Percentiles rank a stretch among this genome's conserved stretches.
Conservation (phyloP, 2,888 invertebrate species). For the Drosophila kuntzei region DNA sequence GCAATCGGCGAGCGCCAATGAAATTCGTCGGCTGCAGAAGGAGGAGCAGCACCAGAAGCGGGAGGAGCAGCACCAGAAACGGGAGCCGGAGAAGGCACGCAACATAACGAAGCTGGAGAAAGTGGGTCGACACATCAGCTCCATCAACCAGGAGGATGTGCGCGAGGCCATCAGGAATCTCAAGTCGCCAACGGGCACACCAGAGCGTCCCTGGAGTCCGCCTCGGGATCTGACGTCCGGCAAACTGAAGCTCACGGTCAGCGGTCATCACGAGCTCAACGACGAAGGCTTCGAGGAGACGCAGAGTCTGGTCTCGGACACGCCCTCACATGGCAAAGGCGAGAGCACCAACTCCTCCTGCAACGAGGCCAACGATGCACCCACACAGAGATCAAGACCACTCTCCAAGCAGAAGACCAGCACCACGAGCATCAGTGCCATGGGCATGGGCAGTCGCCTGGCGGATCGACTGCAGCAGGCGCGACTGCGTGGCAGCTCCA, state of each 20-base stretch:
- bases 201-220: constrained; percentile 88
- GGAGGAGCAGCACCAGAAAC: constrained; percentile 73
- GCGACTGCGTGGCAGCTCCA: constrained; percentile 50
- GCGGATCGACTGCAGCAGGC: constrained; percentile 74
- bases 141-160: constrained; percentile 90
- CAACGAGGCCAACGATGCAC: constrained; percentile 88
- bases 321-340: constrained; percentile 91
- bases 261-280: constrained; percentile 88
- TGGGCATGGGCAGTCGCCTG: constrained; percentile 61
- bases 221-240: constrained; percentile 79
- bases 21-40: constrained; percentile 57
- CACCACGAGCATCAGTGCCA: constrained; percentile 60
- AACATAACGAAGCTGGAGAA: constrained; percentile 84
- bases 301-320: constrained; percentile 94
- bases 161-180: constrained; percentile 89
- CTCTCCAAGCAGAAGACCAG: constrained; percentile 61
- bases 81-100: constrained; percentile 84
- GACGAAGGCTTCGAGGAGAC: constrained; percentile 97
- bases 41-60: constrained; percentile 42
- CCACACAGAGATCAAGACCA: constrained; percentile 74
- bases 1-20: constrained; percentile 66
- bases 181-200: constrained; percentile 88
- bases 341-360: constrained; percentile 89
- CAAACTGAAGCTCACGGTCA: constrained; percentile 70
- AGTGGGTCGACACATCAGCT: constrained; percentile 89